phyloP scores from a whole-genome alignment of 2,113 vertebrate genomes.

The Nothocercus julius region DNA sequence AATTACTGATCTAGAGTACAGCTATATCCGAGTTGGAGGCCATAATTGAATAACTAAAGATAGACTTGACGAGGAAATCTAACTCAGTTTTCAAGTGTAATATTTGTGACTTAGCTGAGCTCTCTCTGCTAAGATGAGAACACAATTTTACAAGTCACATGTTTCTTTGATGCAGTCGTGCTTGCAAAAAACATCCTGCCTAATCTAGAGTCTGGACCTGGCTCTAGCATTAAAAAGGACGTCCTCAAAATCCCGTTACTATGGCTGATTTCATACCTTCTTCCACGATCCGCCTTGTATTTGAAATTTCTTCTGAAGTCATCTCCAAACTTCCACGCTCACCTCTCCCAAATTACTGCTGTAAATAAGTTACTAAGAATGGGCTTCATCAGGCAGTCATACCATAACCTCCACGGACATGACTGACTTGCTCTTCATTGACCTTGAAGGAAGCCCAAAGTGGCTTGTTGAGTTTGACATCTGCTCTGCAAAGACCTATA shows the following conservation, averaged over 20 bases:
- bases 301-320: background rate
- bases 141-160: background rate
- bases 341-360: background rate
- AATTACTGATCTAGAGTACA: background rate
- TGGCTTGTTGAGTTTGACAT: accelerated
- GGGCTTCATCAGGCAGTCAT: background rate
- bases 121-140: background rate
- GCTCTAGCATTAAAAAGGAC: background rate
- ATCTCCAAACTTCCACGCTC: background rate
- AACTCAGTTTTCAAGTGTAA: background rate
- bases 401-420: background rate
- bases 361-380: background rate
- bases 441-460: background rate
- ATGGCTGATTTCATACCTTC: background rate
- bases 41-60: background rate
- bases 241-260: background rate
- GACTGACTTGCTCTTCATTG: background rate
- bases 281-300: background rate
- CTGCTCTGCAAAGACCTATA: background rate
- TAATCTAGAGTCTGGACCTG: background rate
- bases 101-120: background rate
- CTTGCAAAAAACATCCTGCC: background rate
- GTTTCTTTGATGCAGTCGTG: background rate
- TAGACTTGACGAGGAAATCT: background rate
- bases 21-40: background rate